phyloP scores from a whole-genome alignment of 1,140 invertebrate genomes.

The Drepana arcuata region DNA sequence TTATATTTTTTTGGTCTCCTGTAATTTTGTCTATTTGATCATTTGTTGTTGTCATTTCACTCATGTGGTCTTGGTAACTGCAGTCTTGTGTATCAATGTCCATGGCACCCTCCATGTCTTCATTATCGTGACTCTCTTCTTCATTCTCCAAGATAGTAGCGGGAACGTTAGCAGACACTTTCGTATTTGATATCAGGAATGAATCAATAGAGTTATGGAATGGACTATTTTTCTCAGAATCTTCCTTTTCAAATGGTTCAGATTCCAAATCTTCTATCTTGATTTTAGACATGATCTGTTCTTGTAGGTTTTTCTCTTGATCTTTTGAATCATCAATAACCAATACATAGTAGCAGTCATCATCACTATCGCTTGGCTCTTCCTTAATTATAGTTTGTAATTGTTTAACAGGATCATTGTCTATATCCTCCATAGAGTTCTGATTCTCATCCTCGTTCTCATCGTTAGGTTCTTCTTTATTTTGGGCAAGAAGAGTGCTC shows the following conservation, averaged over 20 bases:
- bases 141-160: constrained; percentile 59
- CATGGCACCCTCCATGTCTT: constrained; percentile 26
- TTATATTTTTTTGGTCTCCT: constrained; percentile 25
- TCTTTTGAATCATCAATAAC: constrained; percentile 54
- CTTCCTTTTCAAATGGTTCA: constrained; percentile 6
- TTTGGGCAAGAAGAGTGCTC: constrained; percentile 20
- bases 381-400: constrained; percentile 53
- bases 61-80: constrained; percentile 24
- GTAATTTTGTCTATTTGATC: constrained; percentile 13
- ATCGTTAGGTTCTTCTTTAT: constrained; percentile 14
- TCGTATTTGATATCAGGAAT: constrained; percentile 43
- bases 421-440: constrained; percentile 39
- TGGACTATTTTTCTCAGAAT: constrained; percentile 3
- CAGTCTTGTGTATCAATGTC: constrained; percentile 29
- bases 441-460: constrained; percentile 19
- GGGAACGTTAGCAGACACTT: constrained; percentile 44
- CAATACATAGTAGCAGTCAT: constrained; percentile 59
- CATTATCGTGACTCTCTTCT: constrained; percentile 40
- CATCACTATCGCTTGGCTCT: constrained; percentile 52
- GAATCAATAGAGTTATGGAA: constrained; percentile 48
- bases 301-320: constrained; percentile 10
- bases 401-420: constrained; percentile 50
- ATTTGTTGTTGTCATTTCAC: constrained; percentile 10
- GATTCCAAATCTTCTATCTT: constrained; percentile 10
- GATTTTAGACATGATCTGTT: constrained; percentile 5